Base-by-base conservation (phyloP, 1,140 invertebrate species). In the Myzus persicae region DNA sequence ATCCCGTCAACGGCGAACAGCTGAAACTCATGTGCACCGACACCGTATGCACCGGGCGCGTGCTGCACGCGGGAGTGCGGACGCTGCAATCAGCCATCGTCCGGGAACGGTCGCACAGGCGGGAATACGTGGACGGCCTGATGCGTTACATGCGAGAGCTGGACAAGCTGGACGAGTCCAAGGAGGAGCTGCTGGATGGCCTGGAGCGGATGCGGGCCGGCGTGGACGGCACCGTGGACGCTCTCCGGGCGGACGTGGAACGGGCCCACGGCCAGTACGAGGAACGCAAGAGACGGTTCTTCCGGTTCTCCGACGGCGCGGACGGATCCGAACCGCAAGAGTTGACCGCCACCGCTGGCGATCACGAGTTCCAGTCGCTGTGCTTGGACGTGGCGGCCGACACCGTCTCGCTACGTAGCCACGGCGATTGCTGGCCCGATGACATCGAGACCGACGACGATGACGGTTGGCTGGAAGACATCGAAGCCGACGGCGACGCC, bases 111-210 rank as follows among this genome's bases (percentile, higher is more conserved):
- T n/a, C 36, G 31, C 38, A 31, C 24, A 1, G 51, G 14, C 36
- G 51, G 9, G 89, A 90, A 31, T 90, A 90, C 36, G 89, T 40
- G 38, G 89, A 38, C 48, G 59, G 59, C 89, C 2, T 90, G 38
- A 42, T 36, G 20, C 20, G 51, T 24, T 48, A 91, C 90, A 40
- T 18, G 67, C 42, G 81, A 18, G 59, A 26, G 67, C 59, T 76
- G 0, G 11, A 42, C 24, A 5, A 24, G 59, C 31, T 91, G 90
- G 67, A 91, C 59, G 11, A 40, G 20, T 31, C 59, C 42, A 91
- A 91, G 40, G 59, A 20, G 11, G 90, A 38, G 18, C 20, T 81
- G 20, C 14, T 40, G 11, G 59, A 46, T 1, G 38, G 42, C n/a
- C 31, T 91, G 31, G 31, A 91, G 14, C 89, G 26, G 36, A 40